Conservation (phyloP, 2,888 invertebrate species). For the Polydesmus complanatus region DNA sequence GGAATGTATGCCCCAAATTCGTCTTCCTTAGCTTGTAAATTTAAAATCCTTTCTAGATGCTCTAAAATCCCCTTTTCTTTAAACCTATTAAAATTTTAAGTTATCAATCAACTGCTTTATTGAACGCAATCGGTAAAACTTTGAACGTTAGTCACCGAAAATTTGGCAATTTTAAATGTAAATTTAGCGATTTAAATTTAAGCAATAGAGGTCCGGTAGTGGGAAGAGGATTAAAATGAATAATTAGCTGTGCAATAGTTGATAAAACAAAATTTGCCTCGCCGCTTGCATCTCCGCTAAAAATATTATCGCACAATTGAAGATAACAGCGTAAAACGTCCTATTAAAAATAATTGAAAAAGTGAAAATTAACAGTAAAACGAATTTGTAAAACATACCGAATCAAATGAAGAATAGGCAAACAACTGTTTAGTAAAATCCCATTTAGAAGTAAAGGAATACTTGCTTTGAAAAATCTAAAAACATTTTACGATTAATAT, state of each 20-base stretch:
- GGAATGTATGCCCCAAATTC: slow-evolving; percentile 18
- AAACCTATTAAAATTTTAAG: too few relatives aligned
- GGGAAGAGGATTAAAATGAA: slow-evolving; percentile 9
- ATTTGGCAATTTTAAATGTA: too few relatives aligned
- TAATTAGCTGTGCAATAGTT: slow-evolving; percentile 5
- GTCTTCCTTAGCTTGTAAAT: slow-evolving; percentile 5
- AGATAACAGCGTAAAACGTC: slow-evolving; percentile 16
- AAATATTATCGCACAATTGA: slow-evolving; percentile 4
- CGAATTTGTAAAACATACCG: slow-evolving; percentile 16
- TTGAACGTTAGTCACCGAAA: background rate
- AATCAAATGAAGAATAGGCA: slow-evolving; percentile 21
- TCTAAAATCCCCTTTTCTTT: background rate
- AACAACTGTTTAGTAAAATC: slow-evolving; percentile 16
- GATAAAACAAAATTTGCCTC: background rate
- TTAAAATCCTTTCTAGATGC: background rate
- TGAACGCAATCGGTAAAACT: too few relatives aligned
- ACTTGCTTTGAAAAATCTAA: slow-evolving; percentile 25
- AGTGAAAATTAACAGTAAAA: background rate
- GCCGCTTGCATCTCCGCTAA: background rate
- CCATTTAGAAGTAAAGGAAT: slow-evolving; percentile 5
- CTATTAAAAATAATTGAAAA: slow-evolving; percentile 5
- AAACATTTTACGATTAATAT: slow-evolving; percentile 24
- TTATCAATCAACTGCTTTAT: too few relatives aligned
- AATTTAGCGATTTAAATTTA: background rate
- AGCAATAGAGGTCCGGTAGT: background rate